phyloP scores from a whole-genome alignment of 64 coral and sea anemone species.

The Catalaphyllia jardinei region DNA sequence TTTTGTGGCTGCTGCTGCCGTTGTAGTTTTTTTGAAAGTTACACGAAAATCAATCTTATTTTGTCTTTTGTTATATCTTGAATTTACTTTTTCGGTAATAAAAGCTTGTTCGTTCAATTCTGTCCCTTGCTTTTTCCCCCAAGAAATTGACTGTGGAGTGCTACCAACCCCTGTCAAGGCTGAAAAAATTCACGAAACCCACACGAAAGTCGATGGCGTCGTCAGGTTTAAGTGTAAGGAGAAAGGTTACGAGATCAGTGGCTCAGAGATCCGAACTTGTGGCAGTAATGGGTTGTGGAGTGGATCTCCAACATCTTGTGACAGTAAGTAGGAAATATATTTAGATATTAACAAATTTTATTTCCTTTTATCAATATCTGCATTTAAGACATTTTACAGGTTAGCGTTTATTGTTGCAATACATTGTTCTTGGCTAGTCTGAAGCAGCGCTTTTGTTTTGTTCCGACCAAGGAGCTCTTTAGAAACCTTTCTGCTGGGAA shows the following conservation, averaged over 20 bases:
- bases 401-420: no score
- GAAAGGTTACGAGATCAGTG: conserved; percentile 53
- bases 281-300: conserved; percentile 26
- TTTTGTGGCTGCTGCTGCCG: no score
- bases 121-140: neutral
- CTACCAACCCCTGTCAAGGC: conserved; percentile 18
- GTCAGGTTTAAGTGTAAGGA: conserved; percentile 27
- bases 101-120: neutral
- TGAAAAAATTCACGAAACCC: conserved; percentile 34
- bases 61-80: neutral
- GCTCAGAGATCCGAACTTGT: conserved; percentile 29
- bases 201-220: neutral
- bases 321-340: conserved; percentile 38
- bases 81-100: neutral
- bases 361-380: neutral
- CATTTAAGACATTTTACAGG: no score
- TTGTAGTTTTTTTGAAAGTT: no score
- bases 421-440: no score
- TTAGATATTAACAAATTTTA: neutral
- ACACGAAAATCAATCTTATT: no score
- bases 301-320: conserved; percentile 23
- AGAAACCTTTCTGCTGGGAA: no score
- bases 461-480: no score
- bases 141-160: conserved; percentile 47
- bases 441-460: no score